phyloP scores from a whole-genome alignment of 1,140 invertebrate species.

The Drosophila bocqueti region DNA sequence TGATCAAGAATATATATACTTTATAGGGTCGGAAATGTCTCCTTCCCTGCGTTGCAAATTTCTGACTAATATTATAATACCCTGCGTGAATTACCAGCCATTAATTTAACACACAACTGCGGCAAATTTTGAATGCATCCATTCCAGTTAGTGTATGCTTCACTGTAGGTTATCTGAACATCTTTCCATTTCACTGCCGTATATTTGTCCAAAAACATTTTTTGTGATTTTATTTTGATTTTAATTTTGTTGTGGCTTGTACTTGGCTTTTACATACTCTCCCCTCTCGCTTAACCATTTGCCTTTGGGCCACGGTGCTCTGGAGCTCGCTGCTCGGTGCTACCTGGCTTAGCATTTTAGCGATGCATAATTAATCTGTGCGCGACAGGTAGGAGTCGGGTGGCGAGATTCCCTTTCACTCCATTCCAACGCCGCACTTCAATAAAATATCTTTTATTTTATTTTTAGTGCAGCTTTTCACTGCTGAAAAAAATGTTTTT shows the following conservation, averaged over 20 bases:
- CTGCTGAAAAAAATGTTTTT: conserved; percentile 70
- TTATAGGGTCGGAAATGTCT: too few species aligned
- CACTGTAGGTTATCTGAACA: conserved; percentile 2
- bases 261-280: conserved; percentile 73
- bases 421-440: conserved; percentile 61
- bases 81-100: not conserved
- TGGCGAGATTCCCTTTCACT: conserved; percentile 35
- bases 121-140: not conserved
- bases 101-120: not conserved
- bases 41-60: too few species aligned
- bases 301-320: conserved; percentile 23
- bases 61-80: too few species aligned
- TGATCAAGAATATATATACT: too few species aligned
- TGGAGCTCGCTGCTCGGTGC: conserved; percentile 13
- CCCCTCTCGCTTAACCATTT: not conserved
- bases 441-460: conserved; percentile 83
- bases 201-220: conserved; percentile 37
- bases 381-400: conserved; percentile 9
- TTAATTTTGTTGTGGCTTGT: conserved; percentile 77
- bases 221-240: conserved; percentile 55
- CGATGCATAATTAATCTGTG: conserved; percentile 79
- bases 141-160: not conserved
- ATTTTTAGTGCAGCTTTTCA: conserved; percentile 77
- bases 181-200: conserved; percentile 7
- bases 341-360: conserved; percentile 81